Evolutionary conservation across 2,797 vertebrate species (phyloP), one percentile per base, ranked within the genome.

Genomic region (Pantherophis alleghaniensis): DNA sequence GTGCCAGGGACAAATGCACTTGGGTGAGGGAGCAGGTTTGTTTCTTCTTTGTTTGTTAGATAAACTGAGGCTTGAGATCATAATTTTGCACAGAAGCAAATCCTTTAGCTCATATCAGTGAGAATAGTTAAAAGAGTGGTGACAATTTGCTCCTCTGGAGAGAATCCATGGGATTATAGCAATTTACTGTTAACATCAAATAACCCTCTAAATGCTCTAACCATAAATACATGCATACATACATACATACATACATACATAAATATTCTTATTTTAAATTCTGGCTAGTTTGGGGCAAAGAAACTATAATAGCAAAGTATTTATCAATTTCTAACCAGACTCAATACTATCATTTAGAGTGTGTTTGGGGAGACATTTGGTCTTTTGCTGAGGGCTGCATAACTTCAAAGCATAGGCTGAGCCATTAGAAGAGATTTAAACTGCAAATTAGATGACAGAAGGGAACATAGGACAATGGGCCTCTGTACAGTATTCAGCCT

Each of bases 141-240:
- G 55, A 93, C 94, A 93, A 95, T 91, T 63, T 89, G 66, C 88
- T 86, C 11, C 42, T 3, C 22, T 88, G 4, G n/a, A 90, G 88
- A 91, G 91, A 18, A 93, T 47, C 13, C n/a, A 86, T 92, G 1
- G 94, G 94, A 95, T 86, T 42, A 90, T 47, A 66, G 16, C 12
- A 66, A n/a, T 66, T 7, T 90, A 92, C 88, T 94, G 88, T 83
- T 37, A 74, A 86, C 56, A 88, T 94, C 90, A 94, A 61, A 88
- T 93, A 93, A 74, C 83, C 89, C 9, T 79, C 14, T 28, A 63
- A 12, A 11, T 61, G 24, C 60, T 61, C 24, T 26, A 61, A 61
- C 60, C 7, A 61, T 26, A 26, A 61, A 61, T 61, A 61, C 47
- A 51, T 51, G 7, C 47, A 51, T 1, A 51, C 47, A 55, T 3